Base-by-base conservation (phyloP, 1,140 invertebrate genomes). In the Uloborus diversus region DNA sequence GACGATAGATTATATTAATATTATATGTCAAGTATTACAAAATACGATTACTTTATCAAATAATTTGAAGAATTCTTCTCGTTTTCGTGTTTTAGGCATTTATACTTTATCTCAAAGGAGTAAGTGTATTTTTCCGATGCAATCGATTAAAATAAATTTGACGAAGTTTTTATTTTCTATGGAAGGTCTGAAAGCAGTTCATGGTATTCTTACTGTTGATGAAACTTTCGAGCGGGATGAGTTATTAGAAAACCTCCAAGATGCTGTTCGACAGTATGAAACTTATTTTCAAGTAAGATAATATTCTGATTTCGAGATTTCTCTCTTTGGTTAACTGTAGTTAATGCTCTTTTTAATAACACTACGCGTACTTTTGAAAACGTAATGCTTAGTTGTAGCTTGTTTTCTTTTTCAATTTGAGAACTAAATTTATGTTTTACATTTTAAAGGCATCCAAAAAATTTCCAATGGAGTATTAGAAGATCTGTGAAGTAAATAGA, bases 51-150 rank as follows among this genome's bases (percentile, higher is more conserved):
- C 51, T 32, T 69, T 79, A 27, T 57, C 56, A 4, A 33, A 49
- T 9, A 59, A 64, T 23, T 20, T 79, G 32, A 79, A 62, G 69
- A 65, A 65, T 14, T 69, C 65, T 0, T 42, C 23, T 1, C 33
- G 76, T 25, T 61, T 79, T 59, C 53, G 64, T 23, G 53, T 23
- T 0, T 33, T 79, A 33, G 76, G 64, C 1, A 47, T 79, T 49
- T 79, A 69, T 32, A 35, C 13, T n/a, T 49, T 79, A 25, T 69
- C 51, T 14, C n/a, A 13, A 17, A 79, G 42, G 37, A 32, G 11
- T 17, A 79, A 61, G 49, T 79, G 76, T 13, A 79, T 68, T 59
- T 79, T 79, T 49, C 64, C 64, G 1, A 25, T 79, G 9, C 76
- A 79, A 25, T 59, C 64, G 9, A 7, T 79, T 11, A 69, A 51